A percentile compares a stretch with the other conserved stretches of the same genome.
Evolutionary conservation across 2,797 vertebrate genomes (phyloP).

Genomic region (Sebastes miniatus): DNA sequence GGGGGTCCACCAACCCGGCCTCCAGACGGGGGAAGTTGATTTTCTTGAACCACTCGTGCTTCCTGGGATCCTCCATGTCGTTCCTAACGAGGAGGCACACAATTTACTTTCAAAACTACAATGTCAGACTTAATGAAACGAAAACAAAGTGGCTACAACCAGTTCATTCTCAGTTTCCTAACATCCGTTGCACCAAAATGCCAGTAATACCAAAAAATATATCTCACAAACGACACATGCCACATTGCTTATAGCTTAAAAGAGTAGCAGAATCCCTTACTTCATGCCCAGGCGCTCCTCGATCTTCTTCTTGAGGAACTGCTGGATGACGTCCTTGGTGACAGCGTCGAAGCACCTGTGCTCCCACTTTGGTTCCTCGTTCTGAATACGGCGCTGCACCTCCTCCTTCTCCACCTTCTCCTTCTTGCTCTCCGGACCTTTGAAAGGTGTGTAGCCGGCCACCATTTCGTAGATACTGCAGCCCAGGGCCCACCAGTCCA

Average conservation of each 20-base stretch:
- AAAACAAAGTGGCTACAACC: neutral
- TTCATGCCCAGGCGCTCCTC: constrained; percentile 90
- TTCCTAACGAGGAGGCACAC: constrained; percentile 55
- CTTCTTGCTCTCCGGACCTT: constrained; percentile 86
- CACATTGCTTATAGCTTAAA: neutral
- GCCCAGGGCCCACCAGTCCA: constrained; percentile 97
- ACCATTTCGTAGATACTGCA: constrained; percentile 97
- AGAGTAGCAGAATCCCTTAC: constrained; percentile 72
- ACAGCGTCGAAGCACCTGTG: constrained; percentile 87
- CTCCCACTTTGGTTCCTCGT: constrained; percentile 89
- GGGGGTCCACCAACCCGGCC: constrained; percentile 87
- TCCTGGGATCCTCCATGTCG: constrained; percentile 89
- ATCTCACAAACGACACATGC: neutral
- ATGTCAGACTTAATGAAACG: neutral
- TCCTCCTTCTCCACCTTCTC: constrained; percentile 92
- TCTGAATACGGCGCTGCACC: constrained; percentile 89
- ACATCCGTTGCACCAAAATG: neutral
- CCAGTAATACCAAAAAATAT: neutral
- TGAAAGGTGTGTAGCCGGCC: constrained; percentile 93
- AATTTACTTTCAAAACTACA: neutral
- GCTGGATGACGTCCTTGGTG: constrained; percentile 87
- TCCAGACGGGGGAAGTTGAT: constrained; percentile 93
- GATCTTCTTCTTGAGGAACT: constrained; percentile 90
- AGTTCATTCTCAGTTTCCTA: neutral
- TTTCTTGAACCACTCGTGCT: constrained; percentile 90